Conservation (phyloP, 2,113 vertebrate genomes). For the Brienomyrus brachyistius region DNA sequence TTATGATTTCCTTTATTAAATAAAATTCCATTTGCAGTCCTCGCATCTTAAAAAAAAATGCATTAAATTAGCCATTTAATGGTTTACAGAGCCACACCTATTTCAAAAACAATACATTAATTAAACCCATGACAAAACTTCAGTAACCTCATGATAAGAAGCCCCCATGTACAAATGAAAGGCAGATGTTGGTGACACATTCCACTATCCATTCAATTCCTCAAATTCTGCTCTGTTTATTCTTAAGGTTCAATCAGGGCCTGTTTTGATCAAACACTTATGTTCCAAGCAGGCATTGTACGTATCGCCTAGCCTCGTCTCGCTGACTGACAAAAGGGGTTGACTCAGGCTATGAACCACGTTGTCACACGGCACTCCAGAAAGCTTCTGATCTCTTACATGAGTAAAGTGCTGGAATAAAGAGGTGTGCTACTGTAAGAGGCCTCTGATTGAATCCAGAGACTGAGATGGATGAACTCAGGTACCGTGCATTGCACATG, state of each 20-base stretch:
- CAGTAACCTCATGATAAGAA: background rate
- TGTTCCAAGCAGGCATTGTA: background rate
- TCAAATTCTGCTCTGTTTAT: background rate
- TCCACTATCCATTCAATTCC: background rate
- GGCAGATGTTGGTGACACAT: background rate
- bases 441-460: constrained; percentile 18
- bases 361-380: constrained; percentile 13
- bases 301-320: background rate
- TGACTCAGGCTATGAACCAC: constrained; percentile 6
- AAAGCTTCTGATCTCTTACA: constrained; percentile 11
- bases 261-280: constrained; percentile 2
- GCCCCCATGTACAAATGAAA: background rate
- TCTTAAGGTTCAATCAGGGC: background rate
- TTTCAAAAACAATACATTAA: background rate
- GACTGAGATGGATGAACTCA: constrained; percentile 15
- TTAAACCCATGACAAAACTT: background rate
- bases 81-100: background rate
- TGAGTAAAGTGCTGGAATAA: constrained; percentile 14
- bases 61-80: background rate
- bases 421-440: constrained; percentile 19
- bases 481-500: constrained; percentile 31
- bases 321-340: background rate
- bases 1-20: background rate
- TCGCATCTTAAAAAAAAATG: background rate
- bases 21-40: background rate